A percentile compares a stretch with the other conserved stretches of the same genome.
Conservation (phyloP, 2,113 vertebrate species). For the Microtus ochrogaster region DNA sequence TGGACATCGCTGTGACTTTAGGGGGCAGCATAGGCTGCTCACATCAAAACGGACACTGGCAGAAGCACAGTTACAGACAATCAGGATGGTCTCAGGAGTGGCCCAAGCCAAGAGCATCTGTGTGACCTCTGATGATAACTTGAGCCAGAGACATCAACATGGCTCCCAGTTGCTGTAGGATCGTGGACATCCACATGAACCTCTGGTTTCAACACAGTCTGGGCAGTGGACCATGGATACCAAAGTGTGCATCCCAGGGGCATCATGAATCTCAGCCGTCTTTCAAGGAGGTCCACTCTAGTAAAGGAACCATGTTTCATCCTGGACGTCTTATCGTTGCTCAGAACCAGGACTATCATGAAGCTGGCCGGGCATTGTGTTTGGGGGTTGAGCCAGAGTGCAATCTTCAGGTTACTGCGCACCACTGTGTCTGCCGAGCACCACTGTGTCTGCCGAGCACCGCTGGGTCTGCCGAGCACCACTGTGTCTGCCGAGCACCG, state of each 20-base stretch:
- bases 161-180: background rate
- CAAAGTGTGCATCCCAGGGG: background rate
- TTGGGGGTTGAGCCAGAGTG: background rate
- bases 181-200: background rate
- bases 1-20: background rate
- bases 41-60: background rate
- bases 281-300: background rate
- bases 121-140: background rate
- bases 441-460: background rate
- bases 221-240: background rate
- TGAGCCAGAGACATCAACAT: background rate
- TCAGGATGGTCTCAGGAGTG: background rate
- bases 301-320: background rate
- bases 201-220: background rate
- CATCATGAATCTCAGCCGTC: background rate
- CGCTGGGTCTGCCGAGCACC: background rate
- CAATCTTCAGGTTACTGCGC: background rate
- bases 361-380: background rate
- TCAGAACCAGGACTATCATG: background rate
- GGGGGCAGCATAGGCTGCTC: background rate
- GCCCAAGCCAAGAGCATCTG: background rate
- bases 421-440: too few relatives aligned
- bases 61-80: background rate
- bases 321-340: background rate
- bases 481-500: background rate